Percentiles rank a stretch among this genome's conserved stretches.
Evolutionary conservation across 2,888 invertebrate genomes (phyloP).

Genomic region (Pteria penguin): DNA sequence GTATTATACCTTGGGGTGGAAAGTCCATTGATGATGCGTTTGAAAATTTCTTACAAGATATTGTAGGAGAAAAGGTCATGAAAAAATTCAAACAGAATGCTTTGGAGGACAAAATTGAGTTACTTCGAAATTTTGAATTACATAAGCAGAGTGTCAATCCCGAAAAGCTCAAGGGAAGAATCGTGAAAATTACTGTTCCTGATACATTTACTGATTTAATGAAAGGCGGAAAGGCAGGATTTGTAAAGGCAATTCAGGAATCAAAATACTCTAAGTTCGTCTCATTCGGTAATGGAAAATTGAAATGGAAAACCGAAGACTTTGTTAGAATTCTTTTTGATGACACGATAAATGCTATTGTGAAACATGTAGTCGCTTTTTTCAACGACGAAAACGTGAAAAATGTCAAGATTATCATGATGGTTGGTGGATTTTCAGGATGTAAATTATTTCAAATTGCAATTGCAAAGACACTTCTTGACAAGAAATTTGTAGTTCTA

Average conservation of each 20-base stretch:
- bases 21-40: constrained; percentile 32
- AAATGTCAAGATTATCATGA: constrained; percentile 30
- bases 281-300: constrained; percentile 13
- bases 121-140: constrained; percentile 33
- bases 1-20: constrained; percentile 41
- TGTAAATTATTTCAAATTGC: constrained; percentile 33
- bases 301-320: constrained; percentile 2
- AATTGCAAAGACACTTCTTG: constrained; percentile 9
- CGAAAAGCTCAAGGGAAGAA: constrained; percentile 9
- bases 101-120: constrained; percentile 37
- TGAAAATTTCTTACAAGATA: constrained; percentile 5
- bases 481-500: constrained; percentile 23
- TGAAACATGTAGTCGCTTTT: constrained; percentile 22
- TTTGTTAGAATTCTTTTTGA: constrained; percentile 27
- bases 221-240: constrained; percentile 1
- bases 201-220: constrained; percentile 7
- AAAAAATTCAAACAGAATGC: not conserved
- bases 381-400: constrained; percentile 17
- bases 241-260: constrained; percentile 11
- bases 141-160: constrained; percentile 25
- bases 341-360: constrained; percentile 10
- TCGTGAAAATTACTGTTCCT: constrained; percentile 22
- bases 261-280: constrained; percentile 12
- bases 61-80: constrained; percentile 17
- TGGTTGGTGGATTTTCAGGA: constrained; percentile 44